Evolutionary conservation across 1,140 invertebrate genomes (phyloP), one percentile per base, ranked within the genome.

Genomic region (Zeugodacus cucurbitae): DNA sequence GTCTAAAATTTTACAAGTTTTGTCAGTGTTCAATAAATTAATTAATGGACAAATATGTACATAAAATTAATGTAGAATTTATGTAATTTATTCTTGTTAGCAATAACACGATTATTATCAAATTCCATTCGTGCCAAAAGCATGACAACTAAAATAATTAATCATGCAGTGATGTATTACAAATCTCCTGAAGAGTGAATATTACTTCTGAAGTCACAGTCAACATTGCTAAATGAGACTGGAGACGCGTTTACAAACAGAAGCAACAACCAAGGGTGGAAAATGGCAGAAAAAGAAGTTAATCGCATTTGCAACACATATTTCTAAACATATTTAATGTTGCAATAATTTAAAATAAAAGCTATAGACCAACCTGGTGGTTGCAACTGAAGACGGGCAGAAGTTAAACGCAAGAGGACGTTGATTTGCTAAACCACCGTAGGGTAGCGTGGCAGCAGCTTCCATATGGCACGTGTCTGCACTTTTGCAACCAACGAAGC

Each of bases 401-500:
- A 54, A 20, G 48, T 54, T 54, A 82, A 48, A 22, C 1, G 20
- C 11, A 44, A 62, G 58, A 62, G 48, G 14, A 37, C 74, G 41
- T 34, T 82, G 74, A 54, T 82, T 48, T 82, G 4, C 74, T 41
- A 54, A 82, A 26, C n/a, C 74, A 54, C 41, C n/a, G 74, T 14
- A 48, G 74, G 41, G 22, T 17, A 48, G 74, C 8, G n/a, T 48
- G 74, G 4, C 11, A 20, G 74, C 74, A 82, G 44, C 41, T 54
- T 26, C 74, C 74, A 82, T 82, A 34, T 82, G 74, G n/a, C 74
- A 82, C 74, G 74, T 82, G 74, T 82, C 74, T 48, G 74, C 74
- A 82, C 74, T 82, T 82, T 82, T 82, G 74, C 48, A 82, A 48
- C 74, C 74, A 82, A 82, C 74, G 37, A 82, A 82, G 74, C 74